These are phyloP conservation scores for Cairina moschata DNA, from an alignment of 2,113 vertebrate genomes.

Conservation along the genomic window DNA sequence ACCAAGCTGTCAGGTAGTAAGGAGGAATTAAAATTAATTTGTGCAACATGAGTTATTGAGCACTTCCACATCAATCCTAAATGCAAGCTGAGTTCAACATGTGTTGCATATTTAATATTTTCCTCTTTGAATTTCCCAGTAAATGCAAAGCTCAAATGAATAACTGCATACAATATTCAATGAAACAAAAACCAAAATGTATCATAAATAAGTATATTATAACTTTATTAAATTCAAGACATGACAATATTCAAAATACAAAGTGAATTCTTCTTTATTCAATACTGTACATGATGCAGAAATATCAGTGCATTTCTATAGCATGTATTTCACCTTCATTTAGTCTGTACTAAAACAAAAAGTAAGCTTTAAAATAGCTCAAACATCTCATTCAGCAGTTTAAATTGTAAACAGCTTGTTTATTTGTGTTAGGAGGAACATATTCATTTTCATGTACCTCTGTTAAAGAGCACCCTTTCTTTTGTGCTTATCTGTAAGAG, in stretches of 20 bases:
- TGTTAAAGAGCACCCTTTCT: slow-evolving; percentile 78
- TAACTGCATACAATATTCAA: not conserved
- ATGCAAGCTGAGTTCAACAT: not conserved
- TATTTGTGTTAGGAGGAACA: slow-evolving; percentile 72
- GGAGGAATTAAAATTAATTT: not conserved
- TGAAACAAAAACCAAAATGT: slow-evolving; percentile 67
- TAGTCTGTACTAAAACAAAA: slow-evolving; percentile 84
- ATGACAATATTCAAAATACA: slow-evolving; percentile 87
- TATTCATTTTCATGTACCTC: slow-evolving; percentile 59
- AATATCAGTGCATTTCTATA: slow-evolving; percentile 94
- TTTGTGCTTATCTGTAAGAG: slow-evolving; percentile 63
- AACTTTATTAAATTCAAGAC: slow-evolving; percentile 92
- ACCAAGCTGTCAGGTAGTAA: not conserved
- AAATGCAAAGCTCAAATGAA: not conserved
- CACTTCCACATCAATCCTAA: not conserved
- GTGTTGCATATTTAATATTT: not conserved
- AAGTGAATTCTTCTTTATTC: slow-evolving; percentile 87
- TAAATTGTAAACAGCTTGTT: slow-evolving; percentile 89
- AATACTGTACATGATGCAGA: slow-evolving; percentile 91
- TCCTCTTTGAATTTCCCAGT: not conserved
- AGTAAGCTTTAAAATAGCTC: slow-evolving; percentile 90
- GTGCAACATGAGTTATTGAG: not conserved
- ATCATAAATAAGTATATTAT: slow-evolving; percentile 93
- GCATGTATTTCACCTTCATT: slow-evolving; percentile 91
- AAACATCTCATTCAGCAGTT: slow-evolving; percentile 80